phyloP scores from a whole-genome alignment of 1,140 invertebrate genomes.

The Bombus waltoni region DNA sequence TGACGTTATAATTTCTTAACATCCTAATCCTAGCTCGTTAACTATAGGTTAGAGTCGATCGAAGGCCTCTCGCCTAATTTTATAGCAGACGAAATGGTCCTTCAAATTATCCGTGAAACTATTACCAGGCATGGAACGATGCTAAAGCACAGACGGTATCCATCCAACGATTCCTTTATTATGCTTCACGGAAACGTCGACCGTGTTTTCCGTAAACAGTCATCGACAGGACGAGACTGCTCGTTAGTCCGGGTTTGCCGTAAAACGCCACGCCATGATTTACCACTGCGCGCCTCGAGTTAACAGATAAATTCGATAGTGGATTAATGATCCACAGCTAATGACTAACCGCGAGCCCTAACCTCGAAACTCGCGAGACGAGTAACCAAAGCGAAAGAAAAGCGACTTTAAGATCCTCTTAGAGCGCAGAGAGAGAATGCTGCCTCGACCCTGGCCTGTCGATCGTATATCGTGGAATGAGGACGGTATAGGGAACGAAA shows the following conservation, averaged over 20 bases:
- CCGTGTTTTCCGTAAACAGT: neutral
- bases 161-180: neutral
- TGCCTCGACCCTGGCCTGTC: neutral
- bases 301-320: slow-evolving; percentile 16
- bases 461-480: neutral
- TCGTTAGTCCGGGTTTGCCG: neutral
- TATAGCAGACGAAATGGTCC: neutral
- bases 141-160: neutral
- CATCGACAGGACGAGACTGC: neutral
- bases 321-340: slow-evolving; percentile 17
- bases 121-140: neutral
- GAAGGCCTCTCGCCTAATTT: neutral
- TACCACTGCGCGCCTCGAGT: slow-evolving; percentile 7
- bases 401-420: neutral
- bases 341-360: slow-evolving; percentile 11
- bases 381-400: neutral
- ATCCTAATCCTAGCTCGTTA: neutral
- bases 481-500: neutral
- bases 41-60: neutral
- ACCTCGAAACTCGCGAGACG: neutral
- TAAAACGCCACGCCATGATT: slow-evolving; percentile 16
- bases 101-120: neutral
- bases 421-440: neutral
- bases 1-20: neutral
- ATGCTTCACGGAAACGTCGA: neutral